Evolutionary conservation across 2,113 vertebrate genomes (phyloP), one percentile per base, ranked within the genome.

Genomic region (Callithrix jacchus): DNA sequence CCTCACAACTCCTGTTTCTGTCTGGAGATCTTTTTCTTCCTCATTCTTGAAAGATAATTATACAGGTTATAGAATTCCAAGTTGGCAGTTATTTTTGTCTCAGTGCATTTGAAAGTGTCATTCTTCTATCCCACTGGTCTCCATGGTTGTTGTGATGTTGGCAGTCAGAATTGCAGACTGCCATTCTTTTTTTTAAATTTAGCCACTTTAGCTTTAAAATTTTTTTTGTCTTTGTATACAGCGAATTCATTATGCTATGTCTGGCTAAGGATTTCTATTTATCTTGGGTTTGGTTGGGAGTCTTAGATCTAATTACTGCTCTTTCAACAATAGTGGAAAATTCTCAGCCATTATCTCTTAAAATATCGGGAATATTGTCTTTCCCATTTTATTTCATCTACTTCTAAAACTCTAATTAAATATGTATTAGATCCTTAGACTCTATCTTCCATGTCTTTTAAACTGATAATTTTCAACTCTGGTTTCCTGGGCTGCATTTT

Each of bases 31-130:
- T 77, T 94, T 91, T 85, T 91, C 52, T 89, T 95, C 54, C 49
- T 95, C 49, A 18, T 89, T 93, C 79, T 89, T 92, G 74, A 95
- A 90, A 93, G 73, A n/a, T 89, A 89, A 79, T 86, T 66, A 86
- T 52, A 66, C 40, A 88, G 71, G 66, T 49, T 68, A 27, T 42
- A 79, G 87, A 80, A 89, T 87, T 86, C 83, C 42, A 79, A 49
- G 27, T 17, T 92, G 87, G 64, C 52, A 35, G 56, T 84, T 83
- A 42, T 79, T 92, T 97, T 74, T 87, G 52, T 49, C 64, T 64
- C 86, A 21, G 40, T n/a, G 25, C 66, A n/a, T 81, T 64, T 56
- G 42, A 82, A 37, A 32, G 61, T 80, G 6, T 89, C 61, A 7
- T 79, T 95, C 47, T 89, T 96, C 58, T 85, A 23, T 92, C 32